Evolutionary conservation across 2,113 vertebrate species (phyloP), one percentile per base, ranked within the genome.

Genomic region (Nipponia nippon): DNA sequence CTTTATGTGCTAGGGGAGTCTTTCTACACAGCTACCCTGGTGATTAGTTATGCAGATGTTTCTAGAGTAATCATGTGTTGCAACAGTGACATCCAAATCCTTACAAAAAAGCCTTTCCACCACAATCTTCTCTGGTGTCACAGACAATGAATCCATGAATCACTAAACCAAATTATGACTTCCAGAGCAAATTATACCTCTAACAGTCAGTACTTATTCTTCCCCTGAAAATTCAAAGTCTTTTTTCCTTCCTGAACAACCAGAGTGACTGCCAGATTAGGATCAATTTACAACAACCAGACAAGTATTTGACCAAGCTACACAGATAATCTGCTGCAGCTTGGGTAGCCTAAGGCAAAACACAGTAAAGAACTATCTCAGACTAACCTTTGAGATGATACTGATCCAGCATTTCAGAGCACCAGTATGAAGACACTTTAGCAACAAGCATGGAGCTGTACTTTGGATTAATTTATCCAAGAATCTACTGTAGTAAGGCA

Each of bases 391-490:
- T 65, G 44, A 30, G 9, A 10, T 21, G 3, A 70, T 7, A 52
- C 0, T 15, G 22, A 86, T 38, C 13, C 21, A 72, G 11, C 15
- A 50, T 44, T 90, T 70, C 49, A 80, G 22, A 67, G 30, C 15
- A 56, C 12, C 11, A 32, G 6, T 62, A 73, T 4, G 42, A 59
- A 58, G 8, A 34, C 19, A 1, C 18, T 65, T 69, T 5, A 32
- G 7, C 9, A 42, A 46, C 0, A 0, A 66, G 16, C 18, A 21
- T 4, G 16, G 26, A 40, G 16, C 34, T 49, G 6, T 17, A 80
- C 10, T 73, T 55, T 6, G 13, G n/a, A 81, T 38, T 73, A n/a
- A 27, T 34, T 88, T 58, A 83, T 10, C 36, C 56, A 56, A 58
- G 3, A 81, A 76, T 7, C 7, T 55, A 42, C 14, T 34, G n/a